Evolutionary conservation across 64 coral and sea anemone genomes (phyloP).

Genomic region (Dendrophyllia cribrosa): DNA sequence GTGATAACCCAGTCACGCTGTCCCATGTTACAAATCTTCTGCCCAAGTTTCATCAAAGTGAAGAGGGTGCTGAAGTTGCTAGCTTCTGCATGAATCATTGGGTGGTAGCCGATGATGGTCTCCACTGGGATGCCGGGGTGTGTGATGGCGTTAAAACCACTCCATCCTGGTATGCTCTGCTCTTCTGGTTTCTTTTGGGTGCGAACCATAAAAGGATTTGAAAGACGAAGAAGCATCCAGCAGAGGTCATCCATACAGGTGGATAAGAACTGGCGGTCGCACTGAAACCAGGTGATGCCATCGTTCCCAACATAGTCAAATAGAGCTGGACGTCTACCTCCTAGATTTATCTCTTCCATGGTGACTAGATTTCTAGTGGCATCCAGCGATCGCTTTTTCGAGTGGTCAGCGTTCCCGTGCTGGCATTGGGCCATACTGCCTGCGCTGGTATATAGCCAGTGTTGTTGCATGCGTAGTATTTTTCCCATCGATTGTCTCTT

Average conservation of each 20-base stretch:
- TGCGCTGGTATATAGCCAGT: constrained; percentile 37
- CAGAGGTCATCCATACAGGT: not conserved
- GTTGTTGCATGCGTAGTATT: constrained; percentile 50
- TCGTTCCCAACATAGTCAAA: not conserved
- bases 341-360: not conserved
- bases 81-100: constrained; percentile 38
- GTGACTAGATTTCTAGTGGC: not conserved
- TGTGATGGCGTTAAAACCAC: constrained; percentile 14
- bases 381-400: constrained; percentile 30
- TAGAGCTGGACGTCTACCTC: not conserved
- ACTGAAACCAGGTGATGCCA: constrained; percentile 13
- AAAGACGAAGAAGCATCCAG: constrained; percentile 1
- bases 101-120: constrained; percentile 14
- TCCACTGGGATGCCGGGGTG: constrained; percentile 7
- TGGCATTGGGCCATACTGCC: constrained; percentile 53
- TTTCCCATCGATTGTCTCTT: constrained; percentile 22
- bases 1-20: constrained; percentile 59
- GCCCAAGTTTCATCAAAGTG: constrained; percentile 44
- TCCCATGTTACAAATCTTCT: constrained; percentile 36
- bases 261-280: constrained; percentile 15
- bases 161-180: constrained; percentile 32
- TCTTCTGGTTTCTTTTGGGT: not conserved
- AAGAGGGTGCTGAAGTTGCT: constrained; percentile 54
- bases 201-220: not conserved
- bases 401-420: not conserved